These are phyloP conservation scores for Meandrina meandrites DNA, from an alignment of 92 coral and sea anemone species.

Conservation along the genomic window DNA sequence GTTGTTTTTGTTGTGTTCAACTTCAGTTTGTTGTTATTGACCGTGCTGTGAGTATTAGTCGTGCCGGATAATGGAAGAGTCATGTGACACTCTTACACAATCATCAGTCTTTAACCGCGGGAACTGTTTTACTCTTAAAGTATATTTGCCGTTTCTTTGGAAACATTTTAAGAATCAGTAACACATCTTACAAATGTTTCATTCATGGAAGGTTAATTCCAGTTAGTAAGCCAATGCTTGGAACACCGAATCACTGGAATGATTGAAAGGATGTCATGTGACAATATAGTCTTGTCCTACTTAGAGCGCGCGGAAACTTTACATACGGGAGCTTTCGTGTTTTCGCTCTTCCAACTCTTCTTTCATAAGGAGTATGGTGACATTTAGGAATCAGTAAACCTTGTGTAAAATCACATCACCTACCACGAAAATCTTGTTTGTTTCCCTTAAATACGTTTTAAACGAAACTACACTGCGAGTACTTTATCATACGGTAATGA, in stretches of 20 bases:
- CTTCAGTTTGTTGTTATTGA: not conserved
- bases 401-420: not conserved
- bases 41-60: conserved; percentile 2
- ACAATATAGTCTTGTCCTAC: not conserved
- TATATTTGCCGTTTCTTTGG: not conserved
- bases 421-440: not conserved
- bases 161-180: not conserved
- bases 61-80: not conserved
- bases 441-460: not conserved
- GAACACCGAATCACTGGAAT: no score
- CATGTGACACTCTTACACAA: no score
- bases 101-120: not conserved
- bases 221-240: not conserved
- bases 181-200: not conserved
- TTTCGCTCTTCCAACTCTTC: not conserved
- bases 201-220: not conserved
- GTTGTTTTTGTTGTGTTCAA: not conserved
- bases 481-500: not conserved
- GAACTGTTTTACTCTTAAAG: not conserved
- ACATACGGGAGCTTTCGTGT: not conserved
- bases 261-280: conserved; percentile 13
- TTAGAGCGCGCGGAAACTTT: conserved; percentile 8
- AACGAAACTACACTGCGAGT: not conserved
- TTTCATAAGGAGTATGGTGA: not conserved
- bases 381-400: not conserved